These are phyloP conservation scores for Euclidia mi DNA, from an alignment of 2,888 invertebrate genomes.

Conservation along the genomic window DNA sequence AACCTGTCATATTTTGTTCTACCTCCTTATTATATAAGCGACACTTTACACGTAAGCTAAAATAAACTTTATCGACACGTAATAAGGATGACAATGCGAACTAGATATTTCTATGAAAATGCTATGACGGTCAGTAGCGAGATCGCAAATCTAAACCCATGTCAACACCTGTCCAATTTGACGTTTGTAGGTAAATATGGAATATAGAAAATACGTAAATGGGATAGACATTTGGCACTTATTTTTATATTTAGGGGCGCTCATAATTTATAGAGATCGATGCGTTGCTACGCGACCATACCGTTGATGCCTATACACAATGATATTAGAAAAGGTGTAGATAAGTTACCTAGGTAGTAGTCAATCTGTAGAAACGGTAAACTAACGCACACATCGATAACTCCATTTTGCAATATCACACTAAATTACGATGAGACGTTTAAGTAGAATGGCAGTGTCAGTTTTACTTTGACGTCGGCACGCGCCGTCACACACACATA, in stretches of 20 bases:
- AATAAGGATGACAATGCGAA: conserved; percentile 5
- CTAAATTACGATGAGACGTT: too few species aligned
- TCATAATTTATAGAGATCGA: too few species aligned
- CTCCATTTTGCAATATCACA: too few species aligned
- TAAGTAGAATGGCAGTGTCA: too few species aligned
- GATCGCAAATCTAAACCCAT: conserved; percentile 22
- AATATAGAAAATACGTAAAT: conserved; percentile 2
- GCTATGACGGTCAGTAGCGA: conserved; percentile 9
- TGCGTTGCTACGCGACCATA: too few species aligned
- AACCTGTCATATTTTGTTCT: conserved; percentile 8
- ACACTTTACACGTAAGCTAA: not conserved
- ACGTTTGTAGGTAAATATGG: conserved; percentile 16
- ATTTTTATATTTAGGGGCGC: not conserved
- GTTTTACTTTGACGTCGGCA: too few species aligned
- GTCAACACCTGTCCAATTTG: conserved; percentile 32
- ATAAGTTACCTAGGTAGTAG: too few species aligned
- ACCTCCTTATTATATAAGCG: not conserved
- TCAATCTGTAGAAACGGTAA: too few species aligned
- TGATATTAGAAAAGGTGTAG: too few species aligned
- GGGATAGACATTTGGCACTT: not conserved
- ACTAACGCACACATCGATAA: too few species aligned
- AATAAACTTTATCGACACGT: conserved; percentile 4
- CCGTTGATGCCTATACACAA: too few species aligned
- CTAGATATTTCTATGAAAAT: not conserved
- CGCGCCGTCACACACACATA: too few species aligned